Evolutionary conservation across 2,888 invertebrate genomes (phyloP).

Genomic region (Teleiodes luculella): DNA sequence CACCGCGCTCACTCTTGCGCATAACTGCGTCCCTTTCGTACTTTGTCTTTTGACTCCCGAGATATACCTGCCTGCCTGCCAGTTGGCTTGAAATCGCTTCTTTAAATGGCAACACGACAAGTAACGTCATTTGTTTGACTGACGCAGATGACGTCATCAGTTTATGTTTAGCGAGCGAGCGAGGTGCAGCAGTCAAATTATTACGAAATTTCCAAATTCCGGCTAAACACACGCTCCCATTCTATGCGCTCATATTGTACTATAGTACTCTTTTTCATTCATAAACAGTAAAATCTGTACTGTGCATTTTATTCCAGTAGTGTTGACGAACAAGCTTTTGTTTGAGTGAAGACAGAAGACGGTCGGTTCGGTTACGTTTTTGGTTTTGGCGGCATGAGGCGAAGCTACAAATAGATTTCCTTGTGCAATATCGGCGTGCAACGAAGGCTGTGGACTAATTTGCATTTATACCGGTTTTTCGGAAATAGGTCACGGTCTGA

Average conservation of each 20-base stretch:
- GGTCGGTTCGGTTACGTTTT: conserved; percentile 53
- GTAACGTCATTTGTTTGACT: conserved; percentile 41
- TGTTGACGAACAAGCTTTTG: background rate
- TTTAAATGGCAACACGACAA: conserved; percentile 10
- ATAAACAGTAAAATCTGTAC: conserved; percentile 23
- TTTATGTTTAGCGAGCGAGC: conserved; percentile 64
- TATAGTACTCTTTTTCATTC: conserved; percentile 23
- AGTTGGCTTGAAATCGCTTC: no score
- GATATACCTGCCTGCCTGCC: no score
- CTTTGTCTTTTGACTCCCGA: no score
- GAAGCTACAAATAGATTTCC: conserved; percentile 73
- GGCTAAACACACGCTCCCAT: conserved; percentile 29
- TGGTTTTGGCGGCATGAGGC: conserved; percentile 76
- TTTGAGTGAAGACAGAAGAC: conserved; percentile 15
- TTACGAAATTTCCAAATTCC: conserved; percentile 59
- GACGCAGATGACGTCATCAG: conserved; percentile 74
- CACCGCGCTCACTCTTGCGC: no score
- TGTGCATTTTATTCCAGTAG: background rate
- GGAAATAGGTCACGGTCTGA: conserved; percentile 37
- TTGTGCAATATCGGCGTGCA: conserved; percentile 62
- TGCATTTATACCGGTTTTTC: conserved; percentile 36
- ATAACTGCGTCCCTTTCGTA: no score
- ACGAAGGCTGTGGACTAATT: conserved; percentile 41
- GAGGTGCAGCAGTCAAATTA: conserved; percentile 37
- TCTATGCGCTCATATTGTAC: conserved; percentile 37